phyloP scores from a whole-genome alignment of 2,113 vertebrate genomes.

The Rhea americana region DNA sequence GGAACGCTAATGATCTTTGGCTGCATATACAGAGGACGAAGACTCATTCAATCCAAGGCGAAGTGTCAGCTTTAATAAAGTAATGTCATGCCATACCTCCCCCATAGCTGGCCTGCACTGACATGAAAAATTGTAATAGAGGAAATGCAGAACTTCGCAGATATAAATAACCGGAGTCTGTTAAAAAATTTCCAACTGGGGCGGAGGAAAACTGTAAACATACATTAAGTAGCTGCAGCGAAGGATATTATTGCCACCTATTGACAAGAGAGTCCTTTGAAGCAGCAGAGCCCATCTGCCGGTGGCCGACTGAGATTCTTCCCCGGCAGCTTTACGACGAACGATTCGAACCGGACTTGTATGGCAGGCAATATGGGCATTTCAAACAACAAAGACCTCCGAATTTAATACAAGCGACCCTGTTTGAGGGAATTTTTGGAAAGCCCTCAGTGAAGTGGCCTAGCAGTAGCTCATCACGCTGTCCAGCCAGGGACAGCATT shows the following conservation, averaged over 20 bases:
- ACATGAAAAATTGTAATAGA: conserved; percentile 69
- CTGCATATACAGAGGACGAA: neutral
- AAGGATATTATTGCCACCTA: conserved; percentile 71
- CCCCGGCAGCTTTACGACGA: neutral
- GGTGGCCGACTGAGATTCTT: neutral
- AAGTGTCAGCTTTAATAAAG: conserved; percentile 66
- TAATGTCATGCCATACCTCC: conserved; percentile 30
- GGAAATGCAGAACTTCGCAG: conserved; percentile 64
- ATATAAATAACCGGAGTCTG: conserved; percentile 71
- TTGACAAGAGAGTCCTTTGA: conserved; percentile 36
- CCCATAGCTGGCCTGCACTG: conserved; percentile 44
- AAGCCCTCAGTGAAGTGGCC: neutral
- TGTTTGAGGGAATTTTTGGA: neutral
- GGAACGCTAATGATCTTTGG: conserved; percentile 48
- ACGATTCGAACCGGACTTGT: neutral
- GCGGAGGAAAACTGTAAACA: conserved; percentile 3
- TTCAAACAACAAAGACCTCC: neutral
- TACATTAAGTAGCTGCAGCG: conserved; percentile 25
- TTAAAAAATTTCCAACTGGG: conserved; percentile 56
- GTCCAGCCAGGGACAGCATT: neutral
- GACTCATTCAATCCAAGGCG: conserved; percentile 34
- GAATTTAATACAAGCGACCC: neutral
- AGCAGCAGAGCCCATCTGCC: conserved; percentile 16
- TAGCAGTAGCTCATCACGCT: neutral
- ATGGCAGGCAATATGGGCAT: neutral